These are phyloP conservation scores for Lamprotornis superbus DNA, from an alignment of 2,113 vertebrate species.

Conservation along the genomic window DNA sequence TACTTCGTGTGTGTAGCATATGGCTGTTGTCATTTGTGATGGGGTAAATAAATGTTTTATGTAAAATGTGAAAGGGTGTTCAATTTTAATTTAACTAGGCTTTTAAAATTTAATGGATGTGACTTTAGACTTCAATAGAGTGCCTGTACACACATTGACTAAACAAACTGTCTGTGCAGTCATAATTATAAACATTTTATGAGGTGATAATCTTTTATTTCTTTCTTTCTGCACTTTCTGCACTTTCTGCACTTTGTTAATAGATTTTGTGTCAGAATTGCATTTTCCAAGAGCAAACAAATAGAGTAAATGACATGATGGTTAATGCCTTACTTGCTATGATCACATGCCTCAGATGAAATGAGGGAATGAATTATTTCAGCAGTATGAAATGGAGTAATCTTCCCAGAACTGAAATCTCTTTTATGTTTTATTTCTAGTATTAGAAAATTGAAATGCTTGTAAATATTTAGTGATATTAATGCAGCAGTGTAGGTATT, in stretches of 20 bases:
- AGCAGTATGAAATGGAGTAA: not conserved
- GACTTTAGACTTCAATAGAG: not conserved
- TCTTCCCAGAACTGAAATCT: not conserved
- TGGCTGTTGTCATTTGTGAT: not conserved
- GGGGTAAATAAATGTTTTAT: not conserved
- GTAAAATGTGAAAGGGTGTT: not conserved
- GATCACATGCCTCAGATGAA: not conserved
- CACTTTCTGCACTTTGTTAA: not conserved
- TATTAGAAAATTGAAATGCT: not conserved
- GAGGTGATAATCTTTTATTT: not conserved
- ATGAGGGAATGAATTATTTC: not conserved
- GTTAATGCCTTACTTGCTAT: not conserved
- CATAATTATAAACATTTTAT: constrained; percentile 22
- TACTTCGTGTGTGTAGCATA: not conserved
- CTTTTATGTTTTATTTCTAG: not conserved
- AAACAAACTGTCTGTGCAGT: not conserved
- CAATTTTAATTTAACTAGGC: not conserved
- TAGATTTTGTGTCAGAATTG: not conserved
- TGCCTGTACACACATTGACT: not conserved
- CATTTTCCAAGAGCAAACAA: not conserved
- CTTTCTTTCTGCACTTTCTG: not conserved
- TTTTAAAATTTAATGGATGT: constrained; percentile 33
- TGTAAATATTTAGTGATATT: not conserved
- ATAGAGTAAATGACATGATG: not conserved
- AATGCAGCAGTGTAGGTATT: not conserved